Evolutionary conservation across 2,113 vertebrate species (phyloP), one percentile per base, ranked within the genome.

Genomic region (Phaethornis superciliosus): DNA sequence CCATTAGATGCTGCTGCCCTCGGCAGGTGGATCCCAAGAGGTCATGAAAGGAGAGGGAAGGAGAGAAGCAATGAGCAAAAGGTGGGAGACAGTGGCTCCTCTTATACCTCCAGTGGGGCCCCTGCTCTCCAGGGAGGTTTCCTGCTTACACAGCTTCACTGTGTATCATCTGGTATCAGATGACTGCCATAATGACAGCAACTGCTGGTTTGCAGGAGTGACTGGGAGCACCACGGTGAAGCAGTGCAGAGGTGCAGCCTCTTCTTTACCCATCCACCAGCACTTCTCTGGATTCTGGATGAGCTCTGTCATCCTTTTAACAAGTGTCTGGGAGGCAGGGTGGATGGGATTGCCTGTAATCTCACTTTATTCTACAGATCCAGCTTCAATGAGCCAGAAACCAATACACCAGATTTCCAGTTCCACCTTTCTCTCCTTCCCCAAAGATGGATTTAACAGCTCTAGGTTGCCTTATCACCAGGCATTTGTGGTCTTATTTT

Each of bases 81-180:
- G 3, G 3, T 22, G n/a, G 37, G 20, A 84, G 33, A 35, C 6
- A 19, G 32, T 74, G 10, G 15, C 10, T 60, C 7, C 15, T 78
- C 3, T 1, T 27, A 4, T 26, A 6, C 14, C 14, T 33, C n/a
- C 0, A 1, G 7, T 0, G 0, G 6, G 13, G 6, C 8, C 85
- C 4, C 6, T 10, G 27, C 12, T 17, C 7, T 40, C 9, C 42
- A 2, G 8, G 37, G 58, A 63, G 23, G 20, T 23, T 71, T 28
- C 6, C 26, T 67, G n/a, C 4, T 67, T 23, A 55, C 8, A 20
- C 30, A 72, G 4, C 3, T 15, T 49, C 15, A 42, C 7, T 2
- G 2, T n/a, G n/a, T n/a, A n/a, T n/a, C n/a, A n/a, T n/a, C 12
- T 6, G 7, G 54, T 6, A 5, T 10, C 7, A 11, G 17, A 11